Evolutionary conservation across 2,797 vertebrate species (phyloP), one percentile per base, ranked within the genome.

Genomic region (Enteromius radiatus): DNA sequence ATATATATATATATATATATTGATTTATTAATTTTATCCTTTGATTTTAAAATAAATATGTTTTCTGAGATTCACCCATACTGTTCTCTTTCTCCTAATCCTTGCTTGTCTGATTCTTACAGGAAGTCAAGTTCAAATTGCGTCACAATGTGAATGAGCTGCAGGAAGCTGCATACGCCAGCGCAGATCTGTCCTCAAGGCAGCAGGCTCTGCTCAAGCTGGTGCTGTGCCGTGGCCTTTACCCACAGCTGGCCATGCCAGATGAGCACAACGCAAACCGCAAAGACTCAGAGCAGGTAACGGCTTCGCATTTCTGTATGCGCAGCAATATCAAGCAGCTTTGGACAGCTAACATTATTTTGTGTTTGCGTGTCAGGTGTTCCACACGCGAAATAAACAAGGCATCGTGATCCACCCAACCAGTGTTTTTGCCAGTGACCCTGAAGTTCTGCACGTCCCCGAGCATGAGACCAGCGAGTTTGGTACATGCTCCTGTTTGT

Each of bases 61-160:
- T 41, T 41, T 41, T 41, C 38, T 41, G 38, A 10, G 9, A 41
- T 41, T 41, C 38, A 43, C 41, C 41, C 41, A 43, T 41, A 59
- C 21, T 52, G 33, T 69, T 15, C 17, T 5, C 23, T 56, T 17
- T 12, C 7, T 45, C 14, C 9, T 0, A 11, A 45, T 10, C 43
- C 2, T 80, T 78, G 49, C n/a, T 47, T 6, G 2, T 68, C n/a
- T 71, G 43, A 3, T 33, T 70, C 1, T 68, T 5, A 80, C 89
- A 99, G 97, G 97, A 98, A 0, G 95, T 98, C 85, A 98, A 97
- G 90, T 99, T 99, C 85, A 96, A 98, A 90, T 90, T 98, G 73
- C 95, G 96, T 0, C 97, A 98, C 88, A 91, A 97, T 63, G 86
- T 98, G 83, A 91, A 91, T 0, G 94, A 96, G 91, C 95, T 99